Evolutionary conservation across 1,140 invertebrate genomes (phyloP), one percentile per base, ranked within the genome.

Genomic region (Drosophila carrolli): DNA sequence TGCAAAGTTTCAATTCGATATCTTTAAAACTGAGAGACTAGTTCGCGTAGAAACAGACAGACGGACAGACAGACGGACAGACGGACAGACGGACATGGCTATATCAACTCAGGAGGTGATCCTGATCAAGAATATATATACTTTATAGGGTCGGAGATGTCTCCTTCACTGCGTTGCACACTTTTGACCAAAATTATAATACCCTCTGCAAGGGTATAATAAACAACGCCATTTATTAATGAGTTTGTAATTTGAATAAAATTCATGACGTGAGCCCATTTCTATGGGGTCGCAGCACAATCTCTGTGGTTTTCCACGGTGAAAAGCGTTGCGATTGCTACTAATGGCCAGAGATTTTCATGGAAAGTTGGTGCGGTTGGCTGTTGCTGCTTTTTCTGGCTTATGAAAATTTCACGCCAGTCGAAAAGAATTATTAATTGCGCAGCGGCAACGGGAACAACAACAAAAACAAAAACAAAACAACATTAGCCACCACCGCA

Each of bases 371-470:
- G 76, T 86, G 83, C 81, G 83, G 83, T 88, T 74, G 74, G 74
- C 48, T 59, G 55, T 29, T 60, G 61, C 41, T 62, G 73, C 68
- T 50, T 67, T 63, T 86, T 79, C 72, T 86, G 79, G 71, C 78
- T 89, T 88, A 81, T 78, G 77, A 89, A 89, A 89, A 90, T 89
- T 89, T 89, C 73, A 89, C 84, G 84, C 85, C 80, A 89, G 85
- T 89, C 80, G 74, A 89, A 78, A 88, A 89, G 84, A 89, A 88
- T 88, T 88, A 88, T 88, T 88, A 88, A 88, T 88, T 88, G 79
- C 84, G 84, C 84, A 88, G 83, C 78, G 61, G 74, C 68, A 75
- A 48, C 62, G 53, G 65, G 61, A 66, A 53, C 60, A 50, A 19
- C 62, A 44, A 43, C 23, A 23, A 23, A 23, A 23, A 23, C 23